phyloP scores from a whole-genome alignment of 92 coral and sea anemone genomes.

The Siderastrea radians region DNA sequence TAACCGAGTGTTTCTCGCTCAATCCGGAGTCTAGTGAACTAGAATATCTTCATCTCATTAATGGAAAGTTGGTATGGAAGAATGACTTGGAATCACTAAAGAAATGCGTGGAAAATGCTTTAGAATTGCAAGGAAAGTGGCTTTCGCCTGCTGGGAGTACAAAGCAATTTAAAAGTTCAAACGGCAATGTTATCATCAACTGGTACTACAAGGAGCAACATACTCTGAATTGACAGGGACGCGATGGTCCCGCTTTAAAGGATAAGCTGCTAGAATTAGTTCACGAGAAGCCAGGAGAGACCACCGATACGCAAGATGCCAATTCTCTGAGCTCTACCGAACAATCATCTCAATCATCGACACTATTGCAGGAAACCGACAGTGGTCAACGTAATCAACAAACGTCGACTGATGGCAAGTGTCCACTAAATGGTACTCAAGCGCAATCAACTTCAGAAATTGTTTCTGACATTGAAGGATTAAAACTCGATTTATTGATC shows the following conservation, averaged over 20 bases:
- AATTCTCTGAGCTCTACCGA: slow-evolving; percentile 2
- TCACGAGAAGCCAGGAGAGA: slow-evolving; percentile 13
- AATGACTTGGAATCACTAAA: slow-evolving; percentile 19
- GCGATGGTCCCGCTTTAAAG: slow-evolving; percentile 21
- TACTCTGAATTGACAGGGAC: slow-evolving; percentile 19
- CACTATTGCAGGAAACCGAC: slow-evolving; percentile 19
- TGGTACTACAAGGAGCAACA: slow-evolving; percentile 13
- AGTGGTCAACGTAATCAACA: not conserved
- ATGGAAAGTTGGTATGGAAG: slow-evolving; percentile 8
- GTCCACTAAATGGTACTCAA: slow-evolving; percentile 12
- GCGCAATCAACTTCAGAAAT: not conserved
- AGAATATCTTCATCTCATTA: slow-evolving; percentile 20
- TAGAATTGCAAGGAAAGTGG: slow-evolving; percentile 36
- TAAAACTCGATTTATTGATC: slow-evolving; percentile 18
- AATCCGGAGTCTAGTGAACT: slow-evolving; percentile 23
- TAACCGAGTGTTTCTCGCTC: slow-evolving; percentile 10
- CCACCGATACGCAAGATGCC: slow-evolving; percentile 7
- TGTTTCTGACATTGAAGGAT: not conserved
- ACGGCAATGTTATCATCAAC: not conserved
- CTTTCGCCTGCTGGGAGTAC: slow-evolving; percentile 35
- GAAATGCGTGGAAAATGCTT: slow-evolving; percentile 17
- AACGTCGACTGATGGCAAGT: slow-evolving; percentile 19
- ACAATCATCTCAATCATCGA: slow-evolving; percentile 7
- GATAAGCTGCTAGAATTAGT: slow-evolving; percentile 16
- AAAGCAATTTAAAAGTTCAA: slow-evolving; percentile 33